phyloP scores from a whole-genome alignment of 2,113 vertebrate genomes.

The Crotalus helleri region DNA sequence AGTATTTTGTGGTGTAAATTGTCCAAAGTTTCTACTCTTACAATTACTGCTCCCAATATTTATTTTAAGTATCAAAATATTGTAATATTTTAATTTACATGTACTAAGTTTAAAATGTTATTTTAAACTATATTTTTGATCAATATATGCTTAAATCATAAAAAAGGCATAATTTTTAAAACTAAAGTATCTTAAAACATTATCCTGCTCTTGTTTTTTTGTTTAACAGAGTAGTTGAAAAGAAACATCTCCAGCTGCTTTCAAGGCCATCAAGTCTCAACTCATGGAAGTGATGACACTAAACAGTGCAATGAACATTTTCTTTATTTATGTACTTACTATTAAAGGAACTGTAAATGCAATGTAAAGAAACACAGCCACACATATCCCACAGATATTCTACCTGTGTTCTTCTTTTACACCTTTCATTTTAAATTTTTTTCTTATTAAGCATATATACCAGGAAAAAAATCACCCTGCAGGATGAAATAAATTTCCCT shows the following conservation, averaged over 20 bases:
- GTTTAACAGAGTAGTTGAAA: slow-evolving; percentile 85
- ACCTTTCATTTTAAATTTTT: slow-evolving; percentile 89
- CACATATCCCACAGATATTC: slow-evolving; percentile 88
- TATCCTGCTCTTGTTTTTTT: slow-evolving; percentile 40
- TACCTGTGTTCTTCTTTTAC: slow-evolving; percentile 86
- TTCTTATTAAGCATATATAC: slow-evolving; percentile 80
- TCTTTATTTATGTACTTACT: slow-evolving; percentile 85
- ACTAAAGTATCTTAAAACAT: not conserved
- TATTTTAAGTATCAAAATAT: not conserved
- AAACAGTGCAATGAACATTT: slow-evolving; percentile 85
- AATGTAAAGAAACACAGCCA: slow-evolving; percentile 98
- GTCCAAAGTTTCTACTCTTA: not conserved
- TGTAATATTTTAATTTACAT: not conserved
- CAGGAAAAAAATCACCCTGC: slow-evolving; percentile 67
- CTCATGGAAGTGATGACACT: slow-evolving; percentile 79
- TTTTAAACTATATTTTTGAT: not conserved
- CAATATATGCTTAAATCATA: not conserved
- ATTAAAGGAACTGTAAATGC: slow-evolving; percentile 95
- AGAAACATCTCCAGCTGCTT: slow-evolving; percentile 74
- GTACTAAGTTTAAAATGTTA: not conserved
- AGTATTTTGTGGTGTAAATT: not conserved
- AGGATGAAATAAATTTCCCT: slow-evolving; percentile 78
- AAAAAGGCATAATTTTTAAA: not conserved
- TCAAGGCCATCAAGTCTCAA: slow-evolving; percentile 75
- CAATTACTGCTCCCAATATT: not conserved